Evolutionary conservation across 2,888 invertebrate genomes (phyloP).

Genomic region (Corbicula japonica): DNA sequence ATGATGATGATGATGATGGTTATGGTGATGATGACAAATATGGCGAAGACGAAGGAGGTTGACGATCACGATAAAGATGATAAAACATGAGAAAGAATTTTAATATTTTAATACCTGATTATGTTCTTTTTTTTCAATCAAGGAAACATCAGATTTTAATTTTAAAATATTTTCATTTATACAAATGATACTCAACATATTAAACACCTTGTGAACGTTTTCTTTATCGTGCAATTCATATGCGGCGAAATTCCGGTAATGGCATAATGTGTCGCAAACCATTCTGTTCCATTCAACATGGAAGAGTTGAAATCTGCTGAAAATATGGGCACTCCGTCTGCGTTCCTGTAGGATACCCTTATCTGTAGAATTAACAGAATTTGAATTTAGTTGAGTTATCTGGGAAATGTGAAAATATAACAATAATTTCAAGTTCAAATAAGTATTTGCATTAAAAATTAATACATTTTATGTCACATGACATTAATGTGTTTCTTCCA

Average conservation of each 20-base stretch:
- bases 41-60: no score
- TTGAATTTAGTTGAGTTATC: no score
- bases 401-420: not conserved
- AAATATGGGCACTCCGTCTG: not conserved
- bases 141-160: not conserved
- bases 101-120: not conserved
- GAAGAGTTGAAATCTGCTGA: slow-evolving; percentile 3
- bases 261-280: not conserved
- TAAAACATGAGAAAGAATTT: not conserved
- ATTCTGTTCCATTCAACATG: not conserved
- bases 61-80: no score
- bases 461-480: not conserved
- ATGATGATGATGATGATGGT: no score
- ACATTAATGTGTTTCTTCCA: not conserved
- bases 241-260: not conserved
- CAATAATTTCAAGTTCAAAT: not conserved
- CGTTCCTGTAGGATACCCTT: slow-evolving; percentile 20
- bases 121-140: not conserved
- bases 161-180: not conserved
- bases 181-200: not conserved
- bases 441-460: not conserved
- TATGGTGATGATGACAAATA: no score
- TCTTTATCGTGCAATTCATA: not conserved
- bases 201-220: not conserved
- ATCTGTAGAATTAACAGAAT: slow-evolving; percentile 29